These are phyloP conservation scores for Catocala sponsa DNA, from an alignment of 2,888 invertebrate species.

Conservation along the genomic window DNA sequence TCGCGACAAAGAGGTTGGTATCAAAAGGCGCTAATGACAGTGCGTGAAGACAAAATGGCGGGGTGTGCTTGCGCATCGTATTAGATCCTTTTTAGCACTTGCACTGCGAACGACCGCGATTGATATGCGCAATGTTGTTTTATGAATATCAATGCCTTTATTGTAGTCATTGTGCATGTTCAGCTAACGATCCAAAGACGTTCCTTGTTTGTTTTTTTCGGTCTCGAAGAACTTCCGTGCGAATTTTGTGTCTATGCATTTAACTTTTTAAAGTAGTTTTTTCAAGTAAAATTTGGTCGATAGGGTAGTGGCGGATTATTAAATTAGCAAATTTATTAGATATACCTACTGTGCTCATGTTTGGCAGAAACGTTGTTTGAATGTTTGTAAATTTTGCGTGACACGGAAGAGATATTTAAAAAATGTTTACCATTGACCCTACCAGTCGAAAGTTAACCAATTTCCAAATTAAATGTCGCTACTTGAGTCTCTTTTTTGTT, in stretches of 20 bases:
- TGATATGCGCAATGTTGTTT: slow-evolving; percentile 85
- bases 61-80: slow-evolving; percentile 82
- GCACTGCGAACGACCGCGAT: slow-evolving; percentile 81
- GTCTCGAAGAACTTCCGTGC: slow-evolving; percentile 69
- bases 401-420: no score
- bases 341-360: no score
- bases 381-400: no score
- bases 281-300: slow-evolving; percentile 7
- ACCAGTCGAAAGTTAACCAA: no score
- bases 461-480: no score
- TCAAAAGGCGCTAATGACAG: slow-evolving; percentile 83
- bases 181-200: slow-evolving; percentile 58
- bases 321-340: neutral
- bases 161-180: slow-evolving; percentile 76
- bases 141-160: slow-evolving; percentile 80
- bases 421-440: no score
- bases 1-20: slow-evolving; percentile 58
- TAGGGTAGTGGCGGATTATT: neutral
- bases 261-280: slow-evolving; percentile 5
- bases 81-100: slow-evolving; percentile 81
- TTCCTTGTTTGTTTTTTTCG: slow-evolving; percentile 57
- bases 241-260: slow-evolving; percentile 58
- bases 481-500: no score
- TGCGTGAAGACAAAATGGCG: slow-evolving; percentile 73
- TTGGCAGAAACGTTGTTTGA: no score